Percentiles rank a stretch among this genome's conserved stretches.
These are phyloP conservation scores for Tetrao urogallus DNA, from an alignment of 2,113 vertebrate species.

Conservation along the genomic window DNA sequence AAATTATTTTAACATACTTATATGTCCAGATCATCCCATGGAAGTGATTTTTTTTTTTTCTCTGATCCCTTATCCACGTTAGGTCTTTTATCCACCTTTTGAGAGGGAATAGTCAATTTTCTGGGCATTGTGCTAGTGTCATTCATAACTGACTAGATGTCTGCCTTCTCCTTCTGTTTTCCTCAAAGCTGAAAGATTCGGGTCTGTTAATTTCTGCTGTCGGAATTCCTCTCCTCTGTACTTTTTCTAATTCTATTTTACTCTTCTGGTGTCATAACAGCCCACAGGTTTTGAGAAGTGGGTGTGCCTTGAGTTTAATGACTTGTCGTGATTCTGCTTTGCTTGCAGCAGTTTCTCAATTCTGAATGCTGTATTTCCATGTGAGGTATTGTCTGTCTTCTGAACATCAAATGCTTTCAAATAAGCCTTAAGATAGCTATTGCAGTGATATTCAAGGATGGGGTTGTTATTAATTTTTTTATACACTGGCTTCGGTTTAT, in stretches of 20 bases:
- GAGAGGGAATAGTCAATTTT: background rate
- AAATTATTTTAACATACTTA: background rate
- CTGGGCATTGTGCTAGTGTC: rapidly evolving
- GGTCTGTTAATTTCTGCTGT: background rate
- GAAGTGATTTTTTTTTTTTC: background rate
- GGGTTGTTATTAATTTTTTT: background rate
- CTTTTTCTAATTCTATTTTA: background rate
- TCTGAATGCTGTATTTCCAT: constrained; percentile 8
- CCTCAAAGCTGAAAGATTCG: background rate
- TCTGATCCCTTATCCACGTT: background rate
- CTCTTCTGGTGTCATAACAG: constrained; percentile 1
- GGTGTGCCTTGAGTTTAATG: constrained; percentile 14
- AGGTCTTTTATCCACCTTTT: background rate
- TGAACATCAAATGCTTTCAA: background rate
- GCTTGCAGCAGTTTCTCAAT: constrained; percentile 8
- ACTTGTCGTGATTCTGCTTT: constrained; percentile 41
- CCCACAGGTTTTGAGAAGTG: constrained; percentile 25
- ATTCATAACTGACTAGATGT: background rate
- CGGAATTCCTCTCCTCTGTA: constrained; percentile 4
- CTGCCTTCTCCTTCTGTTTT: background rate
- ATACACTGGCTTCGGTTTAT: background rate
- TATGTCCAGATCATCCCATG: background rate
- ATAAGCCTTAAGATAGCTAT: background rate
- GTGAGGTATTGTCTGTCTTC: background rate
- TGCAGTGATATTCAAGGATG: background rate